phyloP scores from a whole-genome alignment of 2,797 vertebrate species.

The Tamandua tetradactyla region DNA sequence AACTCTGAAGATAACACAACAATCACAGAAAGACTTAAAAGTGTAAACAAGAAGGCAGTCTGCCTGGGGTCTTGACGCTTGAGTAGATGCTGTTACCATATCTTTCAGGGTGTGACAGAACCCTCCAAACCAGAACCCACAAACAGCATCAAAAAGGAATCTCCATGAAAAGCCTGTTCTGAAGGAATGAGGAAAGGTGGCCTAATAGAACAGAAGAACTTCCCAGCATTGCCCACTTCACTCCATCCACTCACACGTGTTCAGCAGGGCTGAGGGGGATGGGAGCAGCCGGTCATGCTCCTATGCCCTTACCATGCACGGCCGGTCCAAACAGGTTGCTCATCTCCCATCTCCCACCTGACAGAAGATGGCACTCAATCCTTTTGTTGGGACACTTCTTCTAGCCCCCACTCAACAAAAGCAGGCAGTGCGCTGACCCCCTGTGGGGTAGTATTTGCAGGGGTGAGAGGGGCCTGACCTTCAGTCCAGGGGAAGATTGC shows the following conservation, averaged over 20 bases:
- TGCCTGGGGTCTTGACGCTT: no score
- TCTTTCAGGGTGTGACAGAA: no score
- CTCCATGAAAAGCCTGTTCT: background rate
- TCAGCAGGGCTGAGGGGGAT: background rate
- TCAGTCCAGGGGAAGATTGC: accelerated
- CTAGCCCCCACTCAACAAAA: background rate
- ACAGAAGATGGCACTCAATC: background rate
- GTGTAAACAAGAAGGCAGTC: no score
- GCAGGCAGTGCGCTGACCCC: no score
- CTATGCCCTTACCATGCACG: no score
- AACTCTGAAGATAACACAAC: background rate
- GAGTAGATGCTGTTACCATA: no score
- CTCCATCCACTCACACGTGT: no score
- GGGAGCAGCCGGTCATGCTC: no score
- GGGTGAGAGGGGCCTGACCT: background rate
- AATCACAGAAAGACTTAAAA: background rate
- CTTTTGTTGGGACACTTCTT: background rate
- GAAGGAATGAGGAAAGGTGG: background rate
- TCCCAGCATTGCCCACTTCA: no score
- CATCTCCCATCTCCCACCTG: background rate
- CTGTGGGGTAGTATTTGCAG: no score
- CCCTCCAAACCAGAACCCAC: background rate
- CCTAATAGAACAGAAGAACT: background rate
- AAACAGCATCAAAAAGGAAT: background rate
- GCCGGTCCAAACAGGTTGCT: accelerated